A percentile compares a stretch with the other conserved stretches of the same genome.
Evolutionary conservation across 2,888 invertebrate genomes (phyloP).

Genomic region (Gymnosoma rotundatum): DNA sequence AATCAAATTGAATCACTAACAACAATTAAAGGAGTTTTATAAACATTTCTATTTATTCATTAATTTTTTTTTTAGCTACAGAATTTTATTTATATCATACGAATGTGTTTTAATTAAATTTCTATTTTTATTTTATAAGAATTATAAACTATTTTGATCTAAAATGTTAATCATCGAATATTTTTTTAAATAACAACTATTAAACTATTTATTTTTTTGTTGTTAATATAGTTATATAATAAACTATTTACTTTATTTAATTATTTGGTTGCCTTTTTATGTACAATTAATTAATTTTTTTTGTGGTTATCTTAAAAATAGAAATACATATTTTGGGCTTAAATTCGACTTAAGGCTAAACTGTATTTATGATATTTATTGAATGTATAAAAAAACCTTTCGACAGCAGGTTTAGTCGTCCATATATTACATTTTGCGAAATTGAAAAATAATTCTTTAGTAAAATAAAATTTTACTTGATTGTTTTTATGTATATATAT

Average conservation of each 20-base stretch:
- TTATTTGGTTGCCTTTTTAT: slow-evolving; percentile 60
- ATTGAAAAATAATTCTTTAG: slow-evolving; percentile 3
- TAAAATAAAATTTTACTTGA: slow-evolving; percentile 18
- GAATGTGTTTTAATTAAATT: slow-evolving; percentile 42
- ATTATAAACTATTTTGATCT: slow-evolving; percentile 71
- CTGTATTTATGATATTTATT: slow-evolving; percentile 12
- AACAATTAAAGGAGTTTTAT: slow-evolving; percentile 65
- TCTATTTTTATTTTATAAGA: slow-evolving; percentile 32
- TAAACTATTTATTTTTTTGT: slow-evolving; percentile 39
- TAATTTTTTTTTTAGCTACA: slow-evolving; percentile 71
- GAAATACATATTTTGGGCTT: slow-evolving; percentile 37
- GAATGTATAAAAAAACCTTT: slow-evolving; percentile 53
- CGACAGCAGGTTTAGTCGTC: slow-evolving; percentile 49
- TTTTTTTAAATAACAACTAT: slow-evolving; percentile 57
- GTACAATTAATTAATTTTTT: slow-evolving; percentile 37
- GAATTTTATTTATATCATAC: slow-evolving; percentile 71
- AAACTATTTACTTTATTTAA: slow-evolving; percentile 56
- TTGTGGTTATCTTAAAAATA: slow-evolving; percentile 49
- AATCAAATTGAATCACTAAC: slow-evolving; percentile 68
- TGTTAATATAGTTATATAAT: slow-evolving; percentile 49
- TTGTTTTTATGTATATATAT: slow-evolving; percentile 11
- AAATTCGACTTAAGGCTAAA: slow-evolving; percentile 66
- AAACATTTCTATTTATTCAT: slow-evolving; percentile 60
- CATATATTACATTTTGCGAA: slow-evolving; percentile 7
- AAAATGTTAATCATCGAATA: slow-evolving; percentile 71